Base-by-base conservation (phyloP, 2,113 vertebrate species). In the Nanorana parkeri region DNA sequence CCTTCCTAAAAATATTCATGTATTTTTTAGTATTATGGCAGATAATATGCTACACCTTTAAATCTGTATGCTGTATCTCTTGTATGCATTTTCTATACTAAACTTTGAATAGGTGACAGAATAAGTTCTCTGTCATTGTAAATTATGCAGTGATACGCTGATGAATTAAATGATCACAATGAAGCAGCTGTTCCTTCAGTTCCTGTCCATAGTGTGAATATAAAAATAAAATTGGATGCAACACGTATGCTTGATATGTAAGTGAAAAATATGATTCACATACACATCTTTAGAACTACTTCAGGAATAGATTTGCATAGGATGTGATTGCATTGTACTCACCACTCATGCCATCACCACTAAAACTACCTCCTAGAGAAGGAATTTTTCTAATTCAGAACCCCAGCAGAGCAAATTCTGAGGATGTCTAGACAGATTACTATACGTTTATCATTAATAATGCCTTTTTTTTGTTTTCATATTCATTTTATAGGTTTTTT, bases 271-370 rank as follows among this genome's bases (percentile, higher is more conserved):
- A 26, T 71, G 68, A 54, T 71, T 71, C 68, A 71, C 51, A 65
- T 65, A 68, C 47, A 71, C 24, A 23, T 17, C 68, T 54, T 54
- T 26, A 51, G 51, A 47, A 73, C 29, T 17, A 17, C 54, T 56
- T 52, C 52, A 73, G 20, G 26, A 73, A 58, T 55, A 58, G 16
- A 56, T 73, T 73, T 58, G 71, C 71, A n/a, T 54, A 28, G 23
- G 51, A 58, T 73, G 71, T 56, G 54, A 73, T 58, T 16, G 54
- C 26, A 73, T 73, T 73, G 71, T 26, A 32, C 47, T 16, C n/a
- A n/a, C n/a, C n/a, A n/a, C n/a, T 13, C 10, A 58, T 58, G 29
- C 24, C 54, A 28, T 23, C 23, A 20, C 15, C 19, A 32, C 29
- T 68, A 68, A 68, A 68, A n/a, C 67, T 41, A 23, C 17, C 54